Evolutionary conservation across 2,113 vertebrate genomes (phyloP), one percentile per base, ranked within the genome.

Genomic region (Seriola quinqueradiata): DNA sequence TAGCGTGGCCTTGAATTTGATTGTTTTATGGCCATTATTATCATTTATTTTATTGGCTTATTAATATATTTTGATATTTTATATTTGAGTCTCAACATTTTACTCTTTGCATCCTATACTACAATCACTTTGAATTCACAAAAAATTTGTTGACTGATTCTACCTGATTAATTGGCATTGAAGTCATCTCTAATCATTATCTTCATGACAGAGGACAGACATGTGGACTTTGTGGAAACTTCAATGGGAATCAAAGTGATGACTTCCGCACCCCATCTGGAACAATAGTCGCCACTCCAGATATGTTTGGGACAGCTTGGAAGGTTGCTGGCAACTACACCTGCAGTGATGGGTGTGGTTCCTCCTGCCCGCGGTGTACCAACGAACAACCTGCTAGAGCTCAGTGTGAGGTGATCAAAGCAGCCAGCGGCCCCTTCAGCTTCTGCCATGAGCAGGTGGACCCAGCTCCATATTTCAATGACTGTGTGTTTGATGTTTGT

Each of bases 181-280:
- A 42, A 42, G 8, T 42, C 0, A 42, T 42, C 40, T 42, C 40
- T 11, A 17, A 48, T 48, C 4, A 36, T 5, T 36, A 6, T 36
- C 5, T 5, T 36, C 48, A 36, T 52, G 50, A 21, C 5, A 89
- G 92, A 13, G 90, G 77, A 25, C 16, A 79, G 23, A 90, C 66
- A 1, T 92, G 93, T 5, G 93, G 94, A 42, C 87, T 95, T 19
- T 95, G 94, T 86, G 94, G 94, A 21, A 88, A 95, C 80, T 95
- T 95, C 75, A 94, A 95, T 74, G 78, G 91, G 4, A 70, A 88
- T 40, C n/a, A 25, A 10, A 65, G 10, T 4, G 94, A 95, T 34
- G 93, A 95, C 4, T 88, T 92, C 4, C 14, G 57, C 21, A 85
- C 72, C 0, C 88, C 57, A 7, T 85, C 80, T 13, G 93, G 95